Conservation (phyloP, 2,797 vertebrate genomes). For the Knipowitschia caucasica region DNA sequence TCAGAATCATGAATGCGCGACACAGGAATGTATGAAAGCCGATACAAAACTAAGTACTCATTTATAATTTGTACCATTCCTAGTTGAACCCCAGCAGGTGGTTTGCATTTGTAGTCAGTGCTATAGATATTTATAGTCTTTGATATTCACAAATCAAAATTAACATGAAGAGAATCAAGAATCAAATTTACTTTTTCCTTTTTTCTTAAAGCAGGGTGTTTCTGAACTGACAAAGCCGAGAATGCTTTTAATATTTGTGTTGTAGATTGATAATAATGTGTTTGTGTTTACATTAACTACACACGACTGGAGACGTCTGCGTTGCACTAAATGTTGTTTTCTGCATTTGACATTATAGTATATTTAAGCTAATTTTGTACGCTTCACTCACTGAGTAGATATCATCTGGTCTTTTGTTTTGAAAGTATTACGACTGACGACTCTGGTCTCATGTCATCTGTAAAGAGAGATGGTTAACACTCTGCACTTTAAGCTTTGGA, state of each 20-base stretch:
- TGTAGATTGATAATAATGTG: conserved; percentile 60
- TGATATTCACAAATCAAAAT: too few species aligned
- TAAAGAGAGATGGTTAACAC: background rate
- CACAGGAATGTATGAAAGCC: too few species aligned
- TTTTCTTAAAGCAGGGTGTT: conserved; percentile 22
- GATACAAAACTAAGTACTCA: too few species aligned
- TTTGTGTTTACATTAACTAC: conserved; percentile 64
- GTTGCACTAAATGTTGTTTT: conserved; percentile 52
- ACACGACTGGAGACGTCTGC: conserved; percentile 29
- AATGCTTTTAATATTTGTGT: conserved; percentile 61
- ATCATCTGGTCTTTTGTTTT: background rate
- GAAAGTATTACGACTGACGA: background rate
- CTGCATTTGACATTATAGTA: too few species aligned
- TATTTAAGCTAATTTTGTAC: conserved; percentile 15
- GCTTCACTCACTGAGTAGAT: conserved; percentile 1
- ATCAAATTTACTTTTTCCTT: too few species aligned
- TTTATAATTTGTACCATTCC: too few species aligned
- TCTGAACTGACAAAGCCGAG: conserved; percentile 43
- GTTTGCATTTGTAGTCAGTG: too few species aligned
- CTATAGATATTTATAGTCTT: too few species aligned
- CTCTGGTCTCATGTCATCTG: conserved; percentile 7
- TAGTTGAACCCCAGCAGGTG: too few species aligned
- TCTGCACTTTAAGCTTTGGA: conserved; percentile 10
- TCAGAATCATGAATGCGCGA: too few species aligned
- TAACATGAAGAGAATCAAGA: too few species aligned